phyloP scores from a whole-genome alignment of 2,797 vertebrate genomes.

The Glossophaga mutica region DNA sequence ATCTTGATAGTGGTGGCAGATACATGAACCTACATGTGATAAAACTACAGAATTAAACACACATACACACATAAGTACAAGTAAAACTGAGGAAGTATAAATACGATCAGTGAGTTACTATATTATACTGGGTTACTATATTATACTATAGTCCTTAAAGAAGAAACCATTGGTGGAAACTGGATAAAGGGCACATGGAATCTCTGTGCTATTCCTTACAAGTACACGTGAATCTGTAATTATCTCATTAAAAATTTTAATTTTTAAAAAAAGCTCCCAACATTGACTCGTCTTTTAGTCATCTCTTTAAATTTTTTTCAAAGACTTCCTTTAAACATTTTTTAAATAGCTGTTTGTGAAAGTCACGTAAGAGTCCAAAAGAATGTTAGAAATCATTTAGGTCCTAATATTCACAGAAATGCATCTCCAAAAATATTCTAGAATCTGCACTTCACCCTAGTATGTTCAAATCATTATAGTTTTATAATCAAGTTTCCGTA shows the following conservation, averaged over 20 bases:
- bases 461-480: background rate
- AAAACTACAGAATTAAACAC: background rate
- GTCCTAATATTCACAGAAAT: background rate
- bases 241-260: background rate
- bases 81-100: background rate
- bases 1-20: background rate
- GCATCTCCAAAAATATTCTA: background rate
- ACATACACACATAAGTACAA: background rate
- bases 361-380: background rate
- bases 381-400: background rate
- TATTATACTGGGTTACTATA: background rate
- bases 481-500: background rate
- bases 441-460: background rate
- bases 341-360: conserved; percentile 31
- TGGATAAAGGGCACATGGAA: background rate
- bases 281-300: background rate
- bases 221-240: background rate
- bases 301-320: background rate
- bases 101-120: background rate
- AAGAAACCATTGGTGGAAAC: background rate
- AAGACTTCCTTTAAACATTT: conserved; percentile 25
- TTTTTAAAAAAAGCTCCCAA: conserved; percentile 5
- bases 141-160: background rate
- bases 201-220: background rate
- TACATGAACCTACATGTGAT: background rate